Base-by-base conservation (phyloP, 2,113 vertebrate species). In the Urocynchramus pylzowi region DNA sequence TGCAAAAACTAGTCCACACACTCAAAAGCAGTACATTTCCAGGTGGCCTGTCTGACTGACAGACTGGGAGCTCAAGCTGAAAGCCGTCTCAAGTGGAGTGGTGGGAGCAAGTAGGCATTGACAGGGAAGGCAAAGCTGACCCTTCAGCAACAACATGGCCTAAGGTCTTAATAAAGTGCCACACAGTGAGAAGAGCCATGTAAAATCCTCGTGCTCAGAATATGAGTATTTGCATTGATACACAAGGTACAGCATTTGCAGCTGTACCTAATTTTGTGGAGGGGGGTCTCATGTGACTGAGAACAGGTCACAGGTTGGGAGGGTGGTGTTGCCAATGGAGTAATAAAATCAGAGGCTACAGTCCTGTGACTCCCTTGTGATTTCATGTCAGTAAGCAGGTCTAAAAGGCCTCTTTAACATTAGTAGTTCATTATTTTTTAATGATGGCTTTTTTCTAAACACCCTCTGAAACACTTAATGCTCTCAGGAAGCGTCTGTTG, bases 361-460 rank as follows among this genome's bases (percentile, higher is more conserved):
- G 37, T 82, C 59, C 75, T 65, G 69, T 75, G 74, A 87, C 33
- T 94, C 87, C 82, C 80, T 89, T 92, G 63, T 92, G 70, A 93
- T 84, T 95, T 94, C 75, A 71, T 21, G 77, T 87, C 54, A 83
- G 52, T 90, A 59, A 71, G 24, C 47, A 77, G 42, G 52, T 89
- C 76, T 75, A 54, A 41, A 49, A 74, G 47, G 88, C 39, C 60
- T 84, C 69, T 78, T 85, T 20, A 56, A 31, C 42, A 31, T 59
- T n/a, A 65, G n/a, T 50, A 84, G 54, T 57, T 85, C 44, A 54
- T 76, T 94, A 65, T 59, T 92, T 93, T 93, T 93, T 91, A 64
- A 87, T 64, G 83, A 53, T 61, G 21, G 9, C 28, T 92, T 78
- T 93, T 89, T 86, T 49, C 31, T 70, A 89, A 89, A 85, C 41